Evolutionary conservation across 2,888 invertebrate genomes (phyloP).

Genomic region (Sceliomorpha sp.): DNA sequence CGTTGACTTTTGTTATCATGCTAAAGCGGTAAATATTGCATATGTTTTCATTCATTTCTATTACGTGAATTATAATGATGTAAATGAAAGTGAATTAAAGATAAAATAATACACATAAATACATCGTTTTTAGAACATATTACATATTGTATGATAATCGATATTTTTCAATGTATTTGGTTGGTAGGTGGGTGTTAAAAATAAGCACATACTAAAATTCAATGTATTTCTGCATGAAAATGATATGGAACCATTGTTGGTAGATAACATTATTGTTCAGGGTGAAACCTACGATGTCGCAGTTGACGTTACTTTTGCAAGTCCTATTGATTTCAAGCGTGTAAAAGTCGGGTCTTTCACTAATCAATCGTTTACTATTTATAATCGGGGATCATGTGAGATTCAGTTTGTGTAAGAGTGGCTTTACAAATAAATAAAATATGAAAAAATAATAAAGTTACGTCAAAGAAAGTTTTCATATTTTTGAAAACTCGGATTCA

Average conservation of each 20-base stretch:
- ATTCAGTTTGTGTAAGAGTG: constrained; percentile 83
- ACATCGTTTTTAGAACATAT: no score
- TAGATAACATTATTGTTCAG: constrained; percentile 79
- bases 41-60: no score
- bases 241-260: constrained; percentile 80
- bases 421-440: no score
- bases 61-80: no score
- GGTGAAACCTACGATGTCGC: constrained; percentile 84
- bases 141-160: no score
- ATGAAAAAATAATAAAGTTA: no score
- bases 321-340: constrained; percentile 82
- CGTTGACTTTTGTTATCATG: no score
- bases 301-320: constrained; percentile 82
- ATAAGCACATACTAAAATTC: constrained; percentile 49
- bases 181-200: constrained; percentile 38
- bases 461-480: no score
- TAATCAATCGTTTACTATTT: constrained; percentile 80
- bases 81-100: no score
- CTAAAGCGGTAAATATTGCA: no score
- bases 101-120: no score
- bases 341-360: constrained; percentile 83
- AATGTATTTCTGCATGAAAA: constrained; percentile 79
- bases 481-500: no score
- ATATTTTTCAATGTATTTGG: constrained; percentile 6
- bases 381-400: constrained; percentile 83